Base-by-base conservation (phyloP, 1,140 invertebrate species). In the Aphelenchoides fujianensis region DNA sequence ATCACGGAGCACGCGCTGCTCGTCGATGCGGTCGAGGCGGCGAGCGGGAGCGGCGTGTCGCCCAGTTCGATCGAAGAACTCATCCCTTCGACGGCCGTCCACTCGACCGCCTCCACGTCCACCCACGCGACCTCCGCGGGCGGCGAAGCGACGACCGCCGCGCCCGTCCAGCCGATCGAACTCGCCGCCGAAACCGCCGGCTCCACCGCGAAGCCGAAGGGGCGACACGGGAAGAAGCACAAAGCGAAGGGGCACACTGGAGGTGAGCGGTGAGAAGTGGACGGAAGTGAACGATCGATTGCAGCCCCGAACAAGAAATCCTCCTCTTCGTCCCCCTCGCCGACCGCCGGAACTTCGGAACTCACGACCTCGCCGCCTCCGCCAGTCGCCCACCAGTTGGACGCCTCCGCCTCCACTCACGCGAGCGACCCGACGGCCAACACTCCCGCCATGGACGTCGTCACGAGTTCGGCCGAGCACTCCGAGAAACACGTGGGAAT, bases 401-500 rank as follows among this genome's bases (percentile, higher is more conserved):
- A n/a, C n/a, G n/a, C 55, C 27, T 30, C 5, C 5, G 5, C 7
- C 23, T 59, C 19, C 34, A 5, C 55, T 5, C n/a, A n/a, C n/a
- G n/a, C n/a, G n/a, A n/a, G n/a, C n/a, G n/a, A n/a, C n/a, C n/a
- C n/a, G n/a, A n/a, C n/a, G n/a, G 19, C 34, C 34, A 5, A 30
- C 23, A 59, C 19, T 59, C 5, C 55, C 34, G 55, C 55, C 7
- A 16, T 7, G 12, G 55, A 59, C 19, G 23, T 5, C 5, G 55
- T 32, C 7, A 59, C 5, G 5, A 59, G 5, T 59, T 59, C 19
- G 23, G 34, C 34, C 7, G 55, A 59, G 34, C 55, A 5, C n/a
- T n/a, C n/a, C 55, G 5, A 30, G 55, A 59, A 7, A 32, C 55
- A 59, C 34, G 55, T 19, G 28, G 55, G 27, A 59, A 59, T 59